Base-by-base conservation (phyloP, 2,113 vertebrate species). In the Zootoca vivipara region DNA sequence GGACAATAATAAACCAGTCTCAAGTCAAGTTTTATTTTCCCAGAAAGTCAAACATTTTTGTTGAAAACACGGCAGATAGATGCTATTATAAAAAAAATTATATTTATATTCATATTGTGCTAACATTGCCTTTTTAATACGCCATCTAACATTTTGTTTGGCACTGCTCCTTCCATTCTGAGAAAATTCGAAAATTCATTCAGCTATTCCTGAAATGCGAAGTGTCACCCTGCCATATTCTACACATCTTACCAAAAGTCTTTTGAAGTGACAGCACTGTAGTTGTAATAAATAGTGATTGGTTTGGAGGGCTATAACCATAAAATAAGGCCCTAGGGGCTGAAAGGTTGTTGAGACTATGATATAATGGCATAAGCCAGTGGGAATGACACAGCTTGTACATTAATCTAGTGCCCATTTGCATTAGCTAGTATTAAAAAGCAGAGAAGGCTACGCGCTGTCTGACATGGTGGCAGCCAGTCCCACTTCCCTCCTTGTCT, bases 271-370 rank as follows among this genome's bases (percentile, higher is more conserved):
- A 79, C 65, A 85, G 69, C 46, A 79, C 6, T 85, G 38, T 73
- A 82, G 85, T 78, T 89, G 9, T 91, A 93, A 92, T 90, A 94
- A 95, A 92, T 7, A 92, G 84, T 90, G 86, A 94, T 10, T 93
- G 85, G 64, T 92, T 40, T 93, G 65, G 83, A 93, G 79, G 75
- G 33, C 0, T 24, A 93, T 0, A 24, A 67, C 87, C 93, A 93
- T 92, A 94, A 94, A 96, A 90, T 86, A 93, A 72, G 69, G 67
- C 87, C 79, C 93, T 91, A 87, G 73, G 89, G 93, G 92, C 88
- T 93, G 84, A 90, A 8, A 4, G 74, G 90, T 91, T 91, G 88
- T 89, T 85, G 52, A 96, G 87, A 86, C 83, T 26, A 1, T 92
- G 90, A 90, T 89, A 85, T 9, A 93, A 93, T 2, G 78, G 83